A percentile compares a stretch with the other conserved stretches of the same genome.
Evolutionary conservation across 1,140 invertebrate species (phyloP).

Genomic region (Tetranychus urticae): DNA sequence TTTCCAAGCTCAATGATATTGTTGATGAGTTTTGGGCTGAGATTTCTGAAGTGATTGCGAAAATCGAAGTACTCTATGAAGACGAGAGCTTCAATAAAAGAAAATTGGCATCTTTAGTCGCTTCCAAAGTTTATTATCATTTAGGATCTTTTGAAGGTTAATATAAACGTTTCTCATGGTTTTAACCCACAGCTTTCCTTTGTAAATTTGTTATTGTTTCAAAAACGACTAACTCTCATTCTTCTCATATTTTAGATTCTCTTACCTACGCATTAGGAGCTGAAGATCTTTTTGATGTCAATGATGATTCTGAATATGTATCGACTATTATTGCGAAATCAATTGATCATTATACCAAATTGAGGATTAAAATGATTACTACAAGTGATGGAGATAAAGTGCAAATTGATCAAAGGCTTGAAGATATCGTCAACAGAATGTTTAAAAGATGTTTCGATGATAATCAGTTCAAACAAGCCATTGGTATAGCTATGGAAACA

Average conservation of each 20-base stretch:
- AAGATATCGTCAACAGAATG: constrained; percentile 87
- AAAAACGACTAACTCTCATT: neutral
- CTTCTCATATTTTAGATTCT: constrained; percentile 39
- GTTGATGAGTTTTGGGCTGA: constrained; percentile 97
- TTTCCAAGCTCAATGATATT: constrained; percentile 67
- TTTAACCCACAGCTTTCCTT: neutral
- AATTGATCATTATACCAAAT: constrained; percentile 79
- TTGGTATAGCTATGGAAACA: constrained; percentile 83
- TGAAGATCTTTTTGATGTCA: constrained; percentile 78
- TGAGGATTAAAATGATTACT: constrained; percentile 37
- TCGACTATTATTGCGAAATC: constrained; percentile 89
- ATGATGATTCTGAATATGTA: constrained; percentile 75
- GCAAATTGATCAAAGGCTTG: constrained; percentile 58
- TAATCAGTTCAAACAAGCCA: constrained; percentile 70
- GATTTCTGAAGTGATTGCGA: constrained; percentile 88
- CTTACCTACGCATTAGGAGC: constrained; percentile 78
- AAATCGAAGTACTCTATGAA: constrained; percentile 91
- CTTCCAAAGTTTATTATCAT: constrained; percentile 96
- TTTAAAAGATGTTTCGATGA: constrained; percentile 84
- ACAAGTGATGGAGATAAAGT: constrained; percentile 33
- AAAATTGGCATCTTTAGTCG: constrained; percentile 79
- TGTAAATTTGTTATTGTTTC: neutral
- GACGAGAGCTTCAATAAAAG: constrained; percentile 60
- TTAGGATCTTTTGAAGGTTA: constrained; percentile 61
- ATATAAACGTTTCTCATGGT: neutral